A percentile compares a stretch with the other conserved stretches of the same genome.
Conservation (phyloP, 2,113 vertebrate species). For the Heterotis niloticus region DNA sequence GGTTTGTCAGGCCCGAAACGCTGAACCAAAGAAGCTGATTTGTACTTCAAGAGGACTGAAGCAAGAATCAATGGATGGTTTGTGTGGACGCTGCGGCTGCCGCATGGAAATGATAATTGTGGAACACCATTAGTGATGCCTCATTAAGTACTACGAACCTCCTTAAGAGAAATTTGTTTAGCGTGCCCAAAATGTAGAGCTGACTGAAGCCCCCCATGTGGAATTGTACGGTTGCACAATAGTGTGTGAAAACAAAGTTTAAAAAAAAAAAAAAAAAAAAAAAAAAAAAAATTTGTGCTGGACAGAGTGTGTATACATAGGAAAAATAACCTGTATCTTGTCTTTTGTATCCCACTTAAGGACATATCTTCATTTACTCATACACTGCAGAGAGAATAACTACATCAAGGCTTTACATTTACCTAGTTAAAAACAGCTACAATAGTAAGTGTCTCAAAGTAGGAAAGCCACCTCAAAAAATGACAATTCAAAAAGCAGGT, state of each 20-base stretch:
- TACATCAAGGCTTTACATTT: no score
- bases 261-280: no score
- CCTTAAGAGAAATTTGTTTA: slow-evolving; percentile 88
- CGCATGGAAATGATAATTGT: slow-evolving; percentile 68
- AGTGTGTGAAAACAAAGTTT: slow-evolving; percentile 59
- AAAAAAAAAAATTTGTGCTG: no score
- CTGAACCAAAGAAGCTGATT: slow-evolving; percentile 90
- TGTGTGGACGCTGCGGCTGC: slow-evolving; percentile 65
- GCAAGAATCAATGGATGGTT: slow-evolving; percentile 86
- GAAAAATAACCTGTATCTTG: no score
- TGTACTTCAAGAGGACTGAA: slow-evolving; percentile 87
- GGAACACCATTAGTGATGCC: slow-evolving; percentile 87
- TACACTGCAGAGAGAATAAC: no score
- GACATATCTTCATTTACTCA: no score
- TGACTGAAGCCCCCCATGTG: slow-evolving; percentile 66
- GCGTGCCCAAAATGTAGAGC: slow-evolving; percentile 72
- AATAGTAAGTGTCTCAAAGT: no score
- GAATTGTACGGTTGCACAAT: slow-evolving; percentile 62
- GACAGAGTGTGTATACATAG: neutral
- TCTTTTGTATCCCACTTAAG: no score
- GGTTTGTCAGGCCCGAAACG: slow-evolving; percentile 82
- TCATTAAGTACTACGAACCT: slow-evolving; percentile 90
- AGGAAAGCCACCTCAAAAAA: neutral
- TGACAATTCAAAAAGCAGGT: no score
- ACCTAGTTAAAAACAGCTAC: no score